These are phyloP conservation scores for Fragum fragum DNA, from an alignment of 2,888 invertebrate genomes.

Conservation along the genomic window DNA sequence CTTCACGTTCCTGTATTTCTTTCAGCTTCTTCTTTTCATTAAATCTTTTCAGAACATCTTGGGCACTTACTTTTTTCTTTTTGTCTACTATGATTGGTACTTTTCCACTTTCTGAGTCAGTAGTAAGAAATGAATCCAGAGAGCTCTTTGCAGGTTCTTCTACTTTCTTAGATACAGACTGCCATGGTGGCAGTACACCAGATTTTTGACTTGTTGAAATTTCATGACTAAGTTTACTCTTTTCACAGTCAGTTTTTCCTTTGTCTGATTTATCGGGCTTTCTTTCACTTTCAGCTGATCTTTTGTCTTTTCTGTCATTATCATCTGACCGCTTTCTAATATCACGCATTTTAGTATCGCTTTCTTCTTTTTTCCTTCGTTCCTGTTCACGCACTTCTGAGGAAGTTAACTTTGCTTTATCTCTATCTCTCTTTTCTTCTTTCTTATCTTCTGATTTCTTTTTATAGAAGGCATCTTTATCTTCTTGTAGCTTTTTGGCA, in stretches of 20 bases:
- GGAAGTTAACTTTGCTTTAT: slow-evolving; percentile 14
- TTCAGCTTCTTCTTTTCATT: slow-evolving; percentile 62
- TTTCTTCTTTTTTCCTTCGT: slow-evolving; percentile 45
- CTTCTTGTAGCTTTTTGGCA: slow-evolving; percentile 78
- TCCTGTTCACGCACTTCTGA: slow-evolving; percentile 36
- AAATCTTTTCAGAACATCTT: slow-evolving; percentile 66
- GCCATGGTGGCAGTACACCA: slow-evolving; percentile 71
- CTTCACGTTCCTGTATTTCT: slow-evolving; percentile 38
- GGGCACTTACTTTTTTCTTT: slow-evolving; percentile 68
- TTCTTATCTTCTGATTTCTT: slow-evolving; percentile 35
- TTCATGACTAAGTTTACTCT: slow-evolving; percentile 49
- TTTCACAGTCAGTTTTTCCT: slow-evolving; percentile 24
- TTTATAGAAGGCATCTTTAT: slow-evolving; percentile 77
- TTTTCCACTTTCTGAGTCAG: slow-evolving; percentile 63
- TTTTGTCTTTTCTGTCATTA: slow-evolving; percentile 48
- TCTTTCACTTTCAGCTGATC: not conserved
- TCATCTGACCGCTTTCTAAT: slow-evolving; percentile 51
- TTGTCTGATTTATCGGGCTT: slow-evolving; percentile 24
- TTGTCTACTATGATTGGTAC: slow-evolving; percentile 62
- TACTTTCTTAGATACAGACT: slow-evolving; percentile 66
- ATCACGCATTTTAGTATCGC: slow-evolving; percentile 40
- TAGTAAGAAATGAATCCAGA: slow-evolving; percentile 71
- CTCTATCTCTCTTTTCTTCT: slow-evolving; percentile 35
- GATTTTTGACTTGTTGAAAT: slow-evolving; percentile 65
- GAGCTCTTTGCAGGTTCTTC: slow-evolving; percentile 61